Conservation (phyloP, 2,888 invertebrate genomes). For the Drepana falcataria region DNA sequence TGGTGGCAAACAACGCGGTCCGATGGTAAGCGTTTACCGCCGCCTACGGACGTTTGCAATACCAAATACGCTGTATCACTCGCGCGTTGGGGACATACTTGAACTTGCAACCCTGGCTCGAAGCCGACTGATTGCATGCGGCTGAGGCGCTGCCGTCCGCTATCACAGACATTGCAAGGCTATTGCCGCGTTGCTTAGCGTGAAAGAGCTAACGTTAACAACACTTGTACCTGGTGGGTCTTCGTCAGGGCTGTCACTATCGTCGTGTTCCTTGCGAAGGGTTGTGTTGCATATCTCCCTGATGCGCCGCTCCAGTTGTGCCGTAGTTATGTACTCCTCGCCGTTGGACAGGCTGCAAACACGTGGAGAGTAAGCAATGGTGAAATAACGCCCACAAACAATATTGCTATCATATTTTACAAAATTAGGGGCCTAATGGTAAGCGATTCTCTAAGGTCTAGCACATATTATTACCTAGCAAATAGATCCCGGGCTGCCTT, state of each 20-base stretch:
- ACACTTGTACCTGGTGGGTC: conserved; percentile 46
- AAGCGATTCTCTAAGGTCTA: background rate
- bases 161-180: no score
- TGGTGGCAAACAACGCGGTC: no score
- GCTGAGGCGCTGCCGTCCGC: no score
- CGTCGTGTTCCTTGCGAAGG: conserved; percentile 49
- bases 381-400: background rate
- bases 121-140: no score
- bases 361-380: background rate
- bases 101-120: no score
- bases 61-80: no score
- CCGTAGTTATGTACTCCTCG: conserved; percentile 91
- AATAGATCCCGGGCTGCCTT: conserved; percentile 93
- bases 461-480: conserved; percentile 76
- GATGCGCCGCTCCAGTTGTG: conserved; percentile 87
- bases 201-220: no score
- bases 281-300: conserved; percentile 79
- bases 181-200: no score
- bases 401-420: no score
- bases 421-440: background rate
- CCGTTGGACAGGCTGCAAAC: conserved; percentile 86
- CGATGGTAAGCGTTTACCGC: no score
- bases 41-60: no score
- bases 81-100: no score
- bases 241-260: conserved; percentile 54